Evolutionary conservation across 1,140 invertebrate genomes (phyloP), one percentile per base, ranked within the genome.

Genomic region (Cheumatopsyche charites): DNA sequence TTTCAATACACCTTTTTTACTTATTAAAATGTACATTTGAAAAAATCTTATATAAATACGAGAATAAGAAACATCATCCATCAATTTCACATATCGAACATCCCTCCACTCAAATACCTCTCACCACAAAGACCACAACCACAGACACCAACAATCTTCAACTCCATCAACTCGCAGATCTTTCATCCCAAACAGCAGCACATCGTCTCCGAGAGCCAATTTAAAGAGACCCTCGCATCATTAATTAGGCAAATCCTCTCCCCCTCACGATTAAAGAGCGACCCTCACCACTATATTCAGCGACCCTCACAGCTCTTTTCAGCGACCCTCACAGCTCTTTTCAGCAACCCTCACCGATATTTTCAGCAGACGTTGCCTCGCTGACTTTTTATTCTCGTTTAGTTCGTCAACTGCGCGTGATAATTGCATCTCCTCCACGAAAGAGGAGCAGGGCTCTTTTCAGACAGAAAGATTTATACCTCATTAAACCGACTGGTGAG

Each of bases 181-280:
- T 17, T 17, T 7, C 15, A 7, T 52, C 15, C 19, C 15, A 9
- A 15, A 17, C n/a, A 19, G 19, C 1, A 17, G 15, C n/a, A 17
- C n/a, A 5, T 52, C 19, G 3, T 25, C 19, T 23, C 21, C 21
- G 13, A 23, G 55, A n/a, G 23, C 21, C 21, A 58, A 58, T 25
- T 58, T 58, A 58, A 25, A 58, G 55, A 12, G 11, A 15, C 19
- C 55, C 13, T 58, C 21, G 55, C 25, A 26, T 58, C 55, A 58
- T 58, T 58, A 58, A 58, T 58, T 58, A 58, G 23, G 55, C 55
- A 58, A 58, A 58, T 58, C 55, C 19, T 19, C 55, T 58, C 12
- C 55, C 23, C 47, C 23, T 4, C 25, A 23, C 55, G 23, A 58
- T 58, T 58, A 58, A 58, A 25, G 23, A 11, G 0, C 7, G 4